A percentile compares a stretch with the other conserved stretches of the same genome.
These are phyloP conservation scores for Anorthoa munda DNA, from an alignment of 2,888 invertebrate species.

Conservation along the genomic window DNA sequence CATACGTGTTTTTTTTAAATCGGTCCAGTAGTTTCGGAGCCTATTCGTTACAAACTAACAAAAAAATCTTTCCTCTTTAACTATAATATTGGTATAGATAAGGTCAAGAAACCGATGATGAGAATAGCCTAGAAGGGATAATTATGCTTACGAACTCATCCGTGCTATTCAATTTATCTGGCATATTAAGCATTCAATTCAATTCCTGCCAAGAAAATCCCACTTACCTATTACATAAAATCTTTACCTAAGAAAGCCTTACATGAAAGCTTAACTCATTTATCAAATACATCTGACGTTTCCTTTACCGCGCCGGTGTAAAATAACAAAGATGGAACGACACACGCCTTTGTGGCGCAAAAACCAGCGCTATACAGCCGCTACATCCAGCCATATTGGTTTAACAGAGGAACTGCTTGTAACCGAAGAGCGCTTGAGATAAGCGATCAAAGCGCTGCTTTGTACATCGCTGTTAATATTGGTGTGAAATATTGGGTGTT, in stretches of 20 bases:
- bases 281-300: slow-evolving; percentile 57
- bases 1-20: no score
- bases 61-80: no score
- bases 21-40: no score
- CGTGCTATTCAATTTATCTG: not conserved
- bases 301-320: slow-evolving; percentile 49
- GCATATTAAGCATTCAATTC: not conserved
- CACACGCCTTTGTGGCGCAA: slow-evolving; percentile 59
- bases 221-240: slow-evolving; percentile 43
- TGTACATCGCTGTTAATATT: slow-evolving; percentile 55
- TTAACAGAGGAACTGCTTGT: slow-evolving; percentile 59
- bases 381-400: slow-evolving; percentile 64
- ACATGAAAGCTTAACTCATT: slow-evolving; percentile 39
- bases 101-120: no score
- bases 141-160: slow-evolving; percentile 11
- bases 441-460: slow-evolving; percentile 64
- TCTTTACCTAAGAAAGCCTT: slow-evolving; percentile 30
- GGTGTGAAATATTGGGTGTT: slow-evolving; percentile 51
- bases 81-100: no score
- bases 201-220: slow-evolving; percentile 29
- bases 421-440: slow-evolving; percentile 59
- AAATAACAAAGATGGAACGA: slow-evolving; percentile 62
- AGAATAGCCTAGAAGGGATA: not conserved
- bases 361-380: slow-evolving; percentile 61
- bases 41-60: no score